These are phyloP conservation scores for Tauraco hartlaubi DNA, from an alignment of 2,797 vertebrate species.

Conservation along the genomic window DNA sequence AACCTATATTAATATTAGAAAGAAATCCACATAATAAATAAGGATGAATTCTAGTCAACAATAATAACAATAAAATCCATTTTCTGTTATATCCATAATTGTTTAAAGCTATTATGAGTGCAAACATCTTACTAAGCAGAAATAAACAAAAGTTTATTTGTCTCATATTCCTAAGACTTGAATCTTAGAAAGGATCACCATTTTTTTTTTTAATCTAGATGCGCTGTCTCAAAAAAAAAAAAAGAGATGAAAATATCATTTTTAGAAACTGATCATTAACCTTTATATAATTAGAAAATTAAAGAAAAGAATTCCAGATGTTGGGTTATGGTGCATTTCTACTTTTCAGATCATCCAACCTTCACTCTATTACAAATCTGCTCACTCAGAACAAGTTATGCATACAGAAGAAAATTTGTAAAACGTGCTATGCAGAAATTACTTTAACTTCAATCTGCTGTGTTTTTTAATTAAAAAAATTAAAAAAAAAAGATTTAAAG, in stretches of 20 bases:
- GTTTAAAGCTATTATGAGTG: not conserved
- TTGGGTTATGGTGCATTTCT: not conserved
- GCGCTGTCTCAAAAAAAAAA: not conserved
- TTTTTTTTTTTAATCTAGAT: not conserved
- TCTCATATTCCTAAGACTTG: not conserved
- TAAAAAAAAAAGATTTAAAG: not conserved
- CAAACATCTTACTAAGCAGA: not conserved
- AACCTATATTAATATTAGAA: not conserved
- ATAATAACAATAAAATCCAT: not conserved
- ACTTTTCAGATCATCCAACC: not conserved
- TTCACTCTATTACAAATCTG: not conserved
- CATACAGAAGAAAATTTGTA: not conserved
- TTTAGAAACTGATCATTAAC: not conserved
- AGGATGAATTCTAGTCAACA: not conserved
- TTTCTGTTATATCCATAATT: not conserved
- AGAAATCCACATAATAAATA: not conserved
- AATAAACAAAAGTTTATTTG: not conserved
- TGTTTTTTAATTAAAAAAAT: not conserved
- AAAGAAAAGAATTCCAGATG: not conserved
- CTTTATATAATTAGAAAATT: not conserved
- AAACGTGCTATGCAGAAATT: not conserved
- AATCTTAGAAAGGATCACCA: not conserved
- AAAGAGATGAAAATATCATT: not conserved
- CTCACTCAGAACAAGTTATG: not conserved
- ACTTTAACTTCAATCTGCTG: not conserved